A percentile compares a stretch with the other conserved stretches of the same genome.
phyloP scores from a whole-genome alignment of 1,140 invertebrate species.

The Lamellibrachia luymesi region DNA sequence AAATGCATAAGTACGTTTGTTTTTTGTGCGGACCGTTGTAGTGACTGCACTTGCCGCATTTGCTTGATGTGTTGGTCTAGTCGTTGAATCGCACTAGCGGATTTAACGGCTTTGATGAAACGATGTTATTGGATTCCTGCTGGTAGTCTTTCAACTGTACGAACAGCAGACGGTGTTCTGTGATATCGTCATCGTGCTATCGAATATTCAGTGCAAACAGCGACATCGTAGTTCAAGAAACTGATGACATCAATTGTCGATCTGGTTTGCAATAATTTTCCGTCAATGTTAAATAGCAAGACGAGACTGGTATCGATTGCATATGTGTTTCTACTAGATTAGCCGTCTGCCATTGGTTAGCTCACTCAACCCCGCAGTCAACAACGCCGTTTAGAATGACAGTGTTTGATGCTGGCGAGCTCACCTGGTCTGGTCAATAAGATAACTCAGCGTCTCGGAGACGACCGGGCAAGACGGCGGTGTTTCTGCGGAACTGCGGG shows the following conservation, averaged over 20 bases:
- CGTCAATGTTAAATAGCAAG: not conserved
- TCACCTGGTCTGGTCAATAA: not conserved
- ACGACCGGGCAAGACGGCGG: not conserved
- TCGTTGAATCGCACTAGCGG: not conserved
- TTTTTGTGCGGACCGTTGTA: not conserved
- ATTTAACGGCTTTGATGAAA: not conserved
- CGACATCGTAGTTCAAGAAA: not conserved
- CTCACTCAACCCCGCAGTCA: not conserved
- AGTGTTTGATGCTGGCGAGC: not conserved
- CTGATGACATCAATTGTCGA: not conserved
- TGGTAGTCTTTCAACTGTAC: not conserved
- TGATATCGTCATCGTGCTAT: not conserved
- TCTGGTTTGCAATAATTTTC: not conserved
- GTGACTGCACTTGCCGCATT: not conserved
- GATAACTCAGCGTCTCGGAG: not conserved
- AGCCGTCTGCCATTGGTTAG: not conserved
- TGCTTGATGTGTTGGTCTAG: not conserved
- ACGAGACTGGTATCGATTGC: not conserved
- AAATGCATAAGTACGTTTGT: not conserved
- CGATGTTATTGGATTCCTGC: not conserved
- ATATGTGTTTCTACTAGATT: not conserved
- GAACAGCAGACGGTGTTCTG: not conserved
- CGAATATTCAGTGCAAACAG: not conserved
- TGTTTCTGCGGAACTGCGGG: not conserved
- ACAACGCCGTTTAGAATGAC: not conserved